Conservation (phyloP, 2,113 vertebrate species). For the Microcebus murinus region DNA sequence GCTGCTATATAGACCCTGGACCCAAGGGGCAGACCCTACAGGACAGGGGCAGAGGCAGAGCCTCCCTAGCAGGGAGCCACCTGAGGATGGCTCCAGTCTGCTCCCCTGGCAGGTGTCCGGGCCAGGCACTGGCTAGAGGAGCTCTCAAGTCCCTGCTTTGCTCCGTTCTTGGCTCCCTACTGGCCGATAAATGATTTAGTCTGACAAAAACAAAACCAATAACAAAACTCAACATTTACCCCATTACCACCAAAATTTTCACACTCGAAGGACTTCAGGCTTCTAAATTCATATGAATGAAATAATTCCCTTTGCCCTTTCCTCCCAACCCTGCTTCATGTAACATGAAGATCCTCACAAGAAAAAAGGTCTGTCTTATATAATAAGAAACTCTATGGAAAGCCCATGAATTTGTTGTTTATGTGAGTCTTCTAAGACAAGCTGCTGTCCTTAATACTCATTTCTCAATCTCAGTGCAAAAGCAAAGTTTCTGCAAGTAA, state of each 20-base stretch:
- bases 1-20: not conserved
- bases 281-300: not conserved
- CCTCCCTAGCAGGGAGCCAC: rapidly evolving
- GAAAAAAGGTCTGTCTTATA: not conserved
- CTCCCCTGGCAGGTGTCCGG: rapidly evolving
- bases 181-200: not conserved
- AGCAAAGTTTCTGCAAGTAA: not conserved
- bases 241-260: not conserved
- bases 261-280: not conserved
- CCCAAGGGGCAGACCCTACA: not conserved
- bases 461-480: not conserved
- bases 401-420: not conserved
- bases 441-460: not conserved
- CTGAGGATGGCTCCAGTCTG: not conserved
- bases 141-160: not conserved
- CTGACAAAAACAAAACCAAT: not conserved
- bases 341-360: not conserved
- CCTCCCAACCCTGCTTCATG: not conserved
- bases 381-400: not conserved
- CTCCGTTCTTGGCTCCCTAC: not conserved
- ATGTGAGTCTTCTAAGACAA: not conserved
- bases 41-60: no score
- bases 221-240: not conserved
- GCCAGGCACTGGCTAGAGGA: no score
- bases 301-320: not conserved